phyloP scores from a whole-genome alignment of 2,797 vertebrate species.

The Hylomyscus alleni region DNA sequence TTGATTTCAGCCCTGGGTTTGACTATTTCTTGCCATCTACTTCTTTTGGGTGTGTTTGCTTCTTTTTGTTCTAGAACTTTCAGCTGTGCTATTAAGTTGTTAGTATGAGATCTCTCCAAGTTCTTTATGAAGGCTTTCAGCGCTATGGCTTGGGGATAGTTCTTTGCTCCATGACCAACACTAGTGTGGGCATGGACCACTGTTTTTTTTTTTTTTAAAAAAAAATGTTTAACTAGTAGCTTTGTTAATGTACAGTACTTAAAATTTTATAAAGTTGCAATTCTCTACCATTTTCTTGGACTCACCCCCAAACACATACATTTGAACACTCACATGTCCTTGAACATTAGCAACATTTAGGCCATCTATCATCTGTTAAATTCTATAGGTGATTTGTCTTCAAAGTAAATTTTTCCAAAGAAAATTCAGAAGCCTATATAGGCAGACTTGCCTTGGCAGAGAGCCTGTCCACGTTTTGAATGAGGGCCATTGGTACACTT shows the following conservation, averaged over 20 bases:
- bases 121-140: no score
- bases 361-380: neutral
- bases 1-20: no score
- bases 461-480: neutral
- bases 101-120: no score
- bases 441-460: neutral
- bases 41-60: no score
- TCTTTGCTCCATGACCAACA: no score
- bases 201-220: neutral
- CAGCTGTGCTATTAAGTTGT: no score
- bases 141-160: no score
- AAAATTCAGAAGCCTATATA: neutral
- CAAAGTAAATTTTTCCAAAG: neutral
- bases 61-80: no score
- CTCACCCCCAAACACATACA: neutral
- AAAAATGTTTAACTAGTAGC: neutral
- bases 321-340: constrained; percentile 16
- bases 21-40: no score
- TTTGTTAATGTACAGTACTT: neutral
- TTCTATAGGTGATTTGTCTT: neutral
- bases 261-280: neutral
- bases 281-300: neutral
- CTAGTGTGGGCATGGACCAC: no score
- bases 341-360: constrained; percentile 17
- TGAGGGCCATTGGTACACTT: neutral